A percentile compares a stretch with the other conserved stretches of the same genome.
These are phyloP conservation scores for Callorhinus ursinus DNA, from an alignment of 2,113 vertebrate genomes.

Conservation along the genomic window DNA sequence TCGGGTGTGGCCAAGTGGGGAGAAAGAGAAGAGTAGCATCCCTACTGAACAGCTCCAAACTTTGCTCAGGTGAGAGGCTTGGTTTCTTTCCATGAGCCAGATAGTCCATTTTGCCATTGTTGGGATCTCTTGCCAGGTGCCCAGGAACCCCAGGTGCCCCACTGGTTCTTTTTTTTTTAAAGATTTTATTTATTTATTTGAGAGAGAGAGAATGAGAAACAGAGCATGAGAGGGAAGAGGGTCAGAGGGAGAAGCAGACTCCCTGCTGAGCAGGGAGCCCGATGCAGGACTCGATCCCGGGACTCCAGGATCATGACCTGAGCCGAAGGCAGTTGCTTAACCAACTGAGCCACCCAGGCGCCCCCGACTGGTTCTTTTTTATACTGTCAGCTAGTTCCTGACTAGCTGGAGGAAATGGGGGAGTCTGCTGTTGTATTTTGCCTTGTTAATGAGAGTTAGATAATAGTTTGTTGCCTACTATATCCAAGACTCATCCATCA, in stretches of 20 bases:
- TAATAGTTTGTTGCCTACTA: background rate
- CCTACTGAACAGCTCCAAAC: conserved; percentile 90
- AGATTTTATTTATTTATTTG: no score
- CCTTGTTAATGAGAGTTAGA: background rate
- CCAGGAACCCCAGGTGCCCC: no score
- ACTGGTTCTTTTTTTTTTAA: no score
- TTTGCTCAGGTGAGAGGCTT: conserved; percentile 89
- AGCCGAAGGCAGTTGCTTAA: no score
- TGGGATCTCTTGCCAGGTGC: background rate
- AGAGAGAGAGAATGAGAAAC: no score
- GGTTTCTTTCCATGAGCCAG: background rate
- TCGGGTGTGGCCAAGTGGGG: conserved; percentile 90
- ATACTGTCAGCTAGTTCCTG: background rate
- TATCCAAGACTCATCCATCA: background rate
- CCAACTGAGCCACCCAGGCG: no score
- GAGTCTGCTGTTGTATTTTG: background rate
- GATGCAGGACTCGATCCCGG: no score
- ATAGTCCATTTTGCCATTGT: background rate
- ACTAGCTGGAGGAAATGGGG: background rate
- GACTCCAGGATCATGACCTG: no score
- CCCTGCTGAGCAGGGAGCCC: no score
- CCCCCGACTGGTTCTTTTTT: background rate
- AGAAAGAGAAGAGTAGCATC: conserved; percentile 89
- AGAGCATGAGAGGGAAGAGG: no score
- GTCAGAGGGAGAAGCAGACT: no score